A percentile compares a stretch with the other conserved stretches of the same genome.
Conservation (phyloP, 2,797 vertebrate genomes). For the Enoplosus armatus region DNA sequence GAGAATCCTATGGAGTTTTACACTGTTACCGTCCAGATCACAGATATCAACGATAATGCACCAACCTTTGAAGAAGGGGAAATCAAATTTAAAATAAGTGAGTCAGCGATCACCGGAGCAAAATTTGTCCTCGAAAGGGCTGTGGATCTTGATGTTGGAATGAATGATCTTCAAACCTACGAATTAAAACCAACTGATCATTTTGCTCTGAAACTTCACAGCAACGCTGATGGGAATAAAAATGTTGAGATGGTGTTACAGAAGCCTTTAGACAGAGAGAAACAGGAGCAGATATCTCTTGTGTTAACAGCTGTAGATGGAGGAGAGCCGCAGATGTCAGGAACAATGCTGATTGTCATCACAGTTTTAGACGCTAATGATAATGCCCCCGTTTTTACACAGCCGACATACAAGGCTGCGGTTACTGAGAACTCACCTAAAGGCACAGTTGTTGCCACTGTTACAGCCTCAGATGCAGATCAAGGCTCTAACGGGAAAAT, state of each 20-base stretch:
- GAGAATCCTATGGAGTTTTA: constrained; percentile 90
- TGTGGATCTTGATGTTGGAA: constrained; percentile 82
- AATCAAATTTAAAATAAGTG: constrained; percentile 79
- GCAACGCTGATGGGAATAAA: constrained; percentile 55
- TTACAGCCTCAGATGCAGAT: constrained; percentile 74
- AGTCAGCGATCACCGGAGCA: constrained; percentile 70
- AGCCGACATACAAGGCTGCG: constrained; percentile 62
- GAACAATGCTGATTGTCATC: constrained; percentile 74
- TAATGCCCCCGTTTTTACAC: constrained; percentile 77
- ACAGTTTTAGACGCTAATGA: constrained; percentile 78
- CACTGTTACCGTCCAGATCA: constrained; percentile 82
- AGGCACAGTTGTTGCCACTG: constrained; percentile 63
- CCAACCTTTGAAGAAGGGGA: constrained; percentile 71
- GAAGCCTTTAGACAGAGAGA: constrained; percentile 80
- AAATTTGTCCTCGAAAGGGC: constrained; percentile 81
- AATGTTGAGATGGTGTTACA: constrained; percentile 79
- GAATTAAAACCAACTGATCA: constrained; percentile 66
- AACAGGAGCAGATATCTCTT: constrained; percentile 63
- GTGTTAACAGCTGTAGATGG: constrained; percentile 79
- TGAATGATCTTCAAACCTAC: constrained; percentile 74
- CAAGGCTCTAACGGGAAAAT: constrained; percentile 45
- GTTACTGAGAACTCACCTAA: constrained; percentile 71
- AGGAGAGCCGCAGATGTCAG: constrained; percentile 76
- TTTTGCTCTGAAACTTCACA: constrained; percentile 69
- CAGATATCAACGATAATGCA: constrained; percentile 76